These are phyloP conservation scores for Scomberomorus guttatus DNA, from an alignment of 2,797 vertebrate species.

Conservation along the genomic window DNA sequence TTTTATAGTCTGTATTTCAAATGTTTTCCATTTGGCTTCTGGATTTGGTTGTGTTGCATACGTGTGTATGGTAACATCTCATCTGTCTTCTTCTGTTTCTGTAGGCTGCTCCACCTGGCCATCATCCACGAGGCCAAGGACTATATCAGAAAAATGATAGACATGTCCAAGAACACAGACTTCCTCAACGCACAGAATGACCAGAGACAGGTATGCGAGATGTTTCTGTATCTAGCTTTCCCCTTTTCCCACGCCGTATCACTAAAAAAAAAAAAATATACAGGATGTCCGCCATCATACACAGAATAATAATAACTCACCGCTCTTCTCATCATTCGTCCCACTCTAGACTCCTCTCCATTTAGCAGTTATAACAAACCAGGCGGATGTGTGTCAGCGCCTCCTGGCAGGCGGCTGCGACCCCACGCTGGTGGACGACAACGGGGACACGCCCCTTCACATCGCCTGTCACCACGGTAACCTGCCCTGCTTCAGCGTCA, in stretches of 20 bases:
- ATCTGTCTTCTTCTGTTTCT: conserved; percentile 11
- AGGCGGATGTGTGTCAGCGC: conserved; percentile 89
- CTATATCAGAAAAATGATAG: conserved; percentile 88
- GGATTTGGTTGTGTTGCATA: not conserved
- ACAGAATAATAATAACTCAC: not conserved
- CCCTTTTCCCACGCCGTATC: not conserved
- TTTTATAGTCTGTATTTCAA: too few species aligned
- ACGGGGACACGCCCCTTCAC: conserved; percentile 94
- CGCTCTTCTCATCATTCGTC: not conserved
- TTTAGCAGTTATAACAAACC: conserved; percentile 94
- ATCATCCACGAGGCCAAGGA: conserved; percentile 94
- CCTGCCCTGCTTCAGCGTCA: conserved; percentile 89
- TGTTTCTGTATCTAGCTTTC: not conserved
- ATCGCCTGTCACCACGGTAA: conserved; percentile 95
- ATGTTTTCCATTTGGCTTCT: not conserved
- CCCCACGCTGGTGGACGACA: conserved; percentile 91
- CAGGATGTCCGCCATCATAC: not conserved
- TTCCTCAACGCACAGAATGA: conserved; percentile 95
- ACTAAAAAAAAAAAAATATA: not conserved
- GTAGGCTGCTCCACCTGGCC: conserved; percentile 94
- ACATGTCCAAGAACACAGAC: conserved; percentile 84
- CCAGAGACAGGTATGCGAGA: conserved; percentile 91
- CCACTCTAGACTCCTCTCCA: conserved; percentile 92
- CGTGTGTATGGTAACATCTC: conserved; percentile 10
- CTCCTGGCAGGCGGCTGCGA: conserved; percentile 92